These are phyloP conservation scores for Fistularia tabacaria DNA, from an alignment of 2,797 vertebrate genomes.

Conservation along the genomic window DNA sequence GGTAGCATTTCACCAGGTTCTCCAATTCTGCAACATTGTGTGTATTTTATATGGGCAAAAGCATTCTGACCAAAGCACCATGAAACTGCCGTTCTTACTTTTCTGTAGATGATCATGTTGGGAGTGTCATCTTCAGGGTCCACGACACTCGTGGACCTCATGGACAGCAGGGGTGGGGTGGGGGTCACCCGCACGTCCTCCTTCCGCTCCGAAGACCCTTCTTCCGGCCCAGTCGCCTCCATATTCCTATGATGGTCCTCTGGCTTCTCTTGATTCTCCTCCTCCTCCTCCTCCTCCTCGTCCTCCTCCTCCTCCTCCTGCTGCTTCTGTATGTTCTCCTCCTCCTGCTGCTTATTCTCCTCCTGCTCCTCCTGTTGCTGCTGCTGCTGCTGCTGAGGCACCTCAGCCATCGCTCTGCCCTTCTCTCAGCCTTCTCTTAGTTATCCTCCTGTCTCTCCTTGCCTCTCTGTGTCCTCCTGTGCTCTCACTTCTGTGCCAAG, in stretches of 20 bases:
- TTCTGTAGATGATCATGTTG: conserved; percentile 97
- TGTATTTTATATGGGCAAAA: too few relatives aligned
- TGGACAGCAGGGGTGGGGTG: conserved; percentile 52
- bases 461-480: conserved; percentile 17
- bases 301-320: conserved; percentile 10
- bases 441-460: conserved; percentile 42
- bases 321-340: conserved; percentile 13
- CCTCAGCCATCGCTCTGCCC: conserved; percentile 58
- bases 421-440: conserved; percentile 5
- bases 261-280: conserved; percentile 24
- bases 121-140: conserved; percentile 91
- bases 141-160: conserved; percentile 68
- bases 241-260: conserved; percentile 23
- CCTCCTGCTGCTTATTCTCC: conserved; percentile 44
- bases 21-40: background rate
- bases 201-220: conserved; percentile 34
- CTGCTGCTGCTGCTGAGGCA: conserved; percentile 46
- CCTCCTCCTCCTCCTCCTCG: background rate
- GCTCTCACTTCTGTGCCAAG: conserved; percentile 22
- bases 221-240: conserved; percentile 24
- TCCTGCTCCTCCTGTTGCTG: conserved; percentile 37
- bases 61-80: background rate
- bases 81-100: conserved; percentile 75
- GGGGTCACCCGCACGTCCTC: conserved; percentile 21
- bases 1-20: too few relatives aligned